Percentiles rank a stretch among this genome's conserved stretches.
Conservation (phyloP, 2,888 invertebrate genomes). For the Diplolepis rosae region DNA sequence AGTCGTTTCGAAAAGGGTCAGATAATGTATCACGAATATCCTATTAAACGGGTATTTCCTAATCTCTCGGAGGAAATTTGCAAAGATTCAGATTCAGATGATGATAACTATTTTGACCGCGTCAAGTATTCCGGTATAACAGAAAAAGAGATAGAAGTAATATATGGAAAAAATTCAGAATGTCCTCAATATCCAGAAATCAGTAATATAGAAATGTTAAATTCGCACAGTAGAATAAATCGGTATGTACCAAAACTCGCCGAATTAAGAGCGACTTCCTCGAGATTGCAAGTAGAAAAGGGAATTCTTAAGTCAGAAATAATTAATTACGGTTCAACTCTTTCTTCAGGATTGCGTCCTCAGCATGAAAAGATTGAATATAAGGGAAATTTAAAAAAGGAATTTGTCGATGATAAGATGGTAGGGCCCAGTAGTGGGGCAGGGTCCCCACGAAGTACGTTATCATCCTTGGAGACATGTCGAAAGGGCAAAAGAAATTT, state of each 20-base stretch:
- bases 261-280: background rate
- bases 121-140: too few species aligned
- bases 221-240: too few species aligned
- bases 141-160: background rate
- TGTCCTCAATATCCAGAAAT: background rate
- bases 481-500: background rate
- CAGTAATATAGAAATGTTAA: background rate
- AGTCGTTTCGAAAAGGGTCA: background rate
- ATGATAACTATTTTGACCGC: too few species aligned
- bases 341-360: background rate
- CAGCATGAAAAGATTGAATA: background rate
- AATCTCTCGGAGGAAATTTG: too few species aligned
- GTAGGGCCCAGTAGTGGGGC: background rate
- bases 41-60: background rate
- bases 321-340: background rate
- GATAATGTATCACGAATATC: background rate
- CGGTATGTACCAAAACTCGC: too few species aligned
- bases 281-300: background rate
- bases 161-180: background rate
- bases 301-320: background rate
- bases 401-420: background rate
- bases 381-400: background rate
- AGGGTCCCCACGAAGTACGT: background rate
- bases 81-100: too few species aligned
- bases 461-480: background rate